Base-by-base conservation (phyloP, 2,113 vertebrate genomes). In the Progne subis region DNA sequence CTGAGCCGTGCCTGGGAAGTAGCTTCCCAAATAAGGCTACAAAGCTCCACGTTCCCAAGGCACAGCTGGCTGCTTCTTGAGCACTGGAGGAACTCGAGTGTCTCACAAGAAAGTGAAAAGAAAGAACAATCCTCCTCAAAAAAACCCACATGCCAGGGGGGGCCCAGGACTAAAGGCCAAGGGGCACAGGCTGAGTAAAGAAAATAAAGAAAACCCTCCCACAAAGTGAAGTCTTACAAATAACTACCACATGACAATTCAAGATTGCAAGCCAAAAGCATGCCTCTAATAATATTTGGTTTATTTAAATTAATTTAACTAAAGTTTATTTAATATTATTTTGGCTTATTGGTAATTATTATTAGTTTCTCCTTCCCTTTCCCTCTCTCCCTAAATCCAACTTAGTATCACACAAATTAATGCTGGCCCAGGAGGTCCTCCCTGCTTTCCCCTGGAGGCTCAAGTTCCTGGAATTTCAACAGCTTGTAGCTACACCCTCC, bases 21-120 rank as follows among this genome's bases (percentile, higher is more conserved):
- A 80, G 59, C 68, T 97, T 95, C 86, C 96, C 92, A 97, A 94
- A 95, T 86, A 93, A 94, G 86, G 91, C 69, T 20, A 43, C 1
- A 2, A 59, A 80, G 83, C 41, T 90, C 72, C 88, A 64, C 1
- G 1, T 60, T 75, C 76, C 68, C 95, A 60, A 74, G 61, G 68
- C 55, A 88, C 3, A 4, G 52, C 67, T n/a, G 8, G 39, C 56
- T 64, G 91, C 77, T 92, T 47, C 77, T 67, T 18, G 24, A 24
- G 56, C 49, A 21, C 64, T 41, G 75, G 11, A 88, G 34, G 76
- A 74, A 63, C 56, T 31, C 2, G 1, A 72, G 19, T 5, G 24
- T 32, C 71, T 83, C 60, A 39, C 39, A 74, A 70, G 37, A 8
- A 68, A 90, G 50, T 11, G 59, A 67, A 82, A 49, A 82, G 84